These are phyloP conservation scores for Aleiodes testaceus DNA, from an alignment of 2,888 invertebrate genomes.

Conservation along the genomic window DNA sequence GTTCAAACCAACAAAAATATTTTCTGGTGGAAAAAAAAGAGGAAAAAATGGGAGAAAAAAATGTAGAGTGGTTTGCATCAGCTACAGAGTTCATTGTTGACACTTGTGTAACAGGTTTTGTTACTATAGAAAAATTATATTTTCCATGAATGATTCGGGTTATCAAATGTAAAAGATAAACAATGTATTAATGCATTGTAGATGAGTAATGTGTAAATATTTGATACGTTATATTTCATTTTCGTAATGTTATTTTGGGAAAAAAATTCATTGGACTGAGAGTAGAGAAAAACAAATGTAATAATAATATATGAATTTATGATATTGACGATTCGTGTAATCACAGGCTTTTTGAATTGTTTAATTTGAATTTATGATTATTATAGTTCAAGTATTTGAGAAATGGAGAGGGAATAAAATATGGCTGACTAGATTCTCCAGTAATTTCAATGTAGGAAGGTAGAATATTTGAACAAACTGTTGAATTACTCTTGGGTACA, in stretches of 20 bases:
- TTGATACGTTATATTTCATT: no score
- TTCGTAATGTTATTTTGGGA: no score
- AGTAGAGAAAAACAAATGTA: neutral
- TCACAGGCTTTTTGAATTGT: neutral
- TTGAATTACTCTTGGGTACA: no score
- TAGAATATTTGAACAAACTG: no score
- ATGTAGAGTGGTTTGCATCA: neutral
- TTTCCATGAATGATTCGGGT: constrained; percentile 11
- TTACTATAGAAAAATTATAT: constrained; percentile 7
- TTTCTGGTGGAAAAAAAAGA: neutral
- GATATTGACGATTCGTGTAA: constrained; percentile 3
- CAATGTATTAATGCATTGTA: constrained; percentile 8
- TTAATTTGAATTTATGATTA: constrained; percentile 17
- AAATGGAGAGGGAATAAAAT: constrained; percentile 14
- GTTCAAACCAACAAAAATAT: neutral
- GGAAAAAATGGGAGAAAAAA: neutral
- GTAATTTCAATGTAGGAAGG: no score
- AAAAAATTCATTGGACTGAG: no score
- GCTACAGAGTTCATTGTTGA: constrained; percentile 10
- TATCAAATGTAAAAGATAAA: constrained; percentile 14
- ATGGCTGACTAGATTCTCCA: neutral
- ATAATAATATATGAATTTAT: constrained; percentile 16
- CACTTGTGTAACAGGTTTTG: constrained; percentile 26
- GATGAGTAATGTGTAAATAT: neutral
- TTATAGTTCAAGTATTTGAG: neutral